Base-by-base conservation (phyloP, 2,797 vertebrate species). In the Cacajao melanocephalus region DNA sequence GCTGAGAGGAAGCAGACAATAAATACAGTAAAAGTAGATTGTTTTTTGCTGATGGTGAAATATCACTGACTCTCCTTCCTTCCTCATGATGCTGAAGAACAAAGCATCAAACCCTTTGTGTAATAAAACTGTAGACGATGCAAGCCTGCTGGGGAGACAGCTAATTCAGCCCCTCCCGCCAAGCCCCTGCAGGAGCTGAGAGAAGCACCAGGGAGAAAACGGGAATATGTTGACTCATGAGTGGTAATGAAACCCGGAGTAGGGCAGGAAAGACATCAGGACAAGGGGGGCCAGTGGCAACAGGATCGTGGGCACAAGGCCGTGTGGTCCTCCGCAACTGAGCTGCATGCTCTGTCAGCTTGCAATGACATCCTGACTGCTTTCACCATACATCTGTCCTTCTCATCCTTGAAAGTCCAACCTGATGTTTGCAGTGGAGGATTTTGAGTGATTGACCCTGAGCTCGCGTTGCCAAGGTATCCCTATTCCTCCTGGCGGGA, bases 401-500 rank as follows among this genome's bases (percentile, higher is more conserved):
- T 85, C 36, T 33, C 8, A 39, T 44, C 67, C 50, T 39, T 73
- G 52, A 89, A 75, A 86, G 39, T 67, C 36, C 6, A 1, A 28
- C 17, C 10, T 28, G 26, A 70, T 76, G 44, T 58, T 72, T 57
- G 28, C 22, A 46, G 6, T 17, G 44, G 79, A 88, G n/a, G 57
- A 30, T 28, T 87, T 50, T 58, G 87, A 80, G 39, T 82, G 41
- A 79, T 3, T 93, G 64, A 84, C 58, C 76, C 33, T n/a, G 48
- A 95, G 20, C 24, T 64, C 44, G 48, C n/a, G 10, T 88, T 96
- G 48, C 86, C 44, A 95, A 55, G 64, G 22, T 85, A 28, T 75
- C 76, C 1, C n/a, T 12, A 0, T 73, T 88, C 80, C 67, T 41
- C 86, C 39, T 3, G 36, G 64, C 0, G 3, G 70, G 85, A 90